Evolutionary conservation across 2,797 vertebrate genomes (phyloP).

Genomic region (Pteronotus mesoamericanus): DNA sequence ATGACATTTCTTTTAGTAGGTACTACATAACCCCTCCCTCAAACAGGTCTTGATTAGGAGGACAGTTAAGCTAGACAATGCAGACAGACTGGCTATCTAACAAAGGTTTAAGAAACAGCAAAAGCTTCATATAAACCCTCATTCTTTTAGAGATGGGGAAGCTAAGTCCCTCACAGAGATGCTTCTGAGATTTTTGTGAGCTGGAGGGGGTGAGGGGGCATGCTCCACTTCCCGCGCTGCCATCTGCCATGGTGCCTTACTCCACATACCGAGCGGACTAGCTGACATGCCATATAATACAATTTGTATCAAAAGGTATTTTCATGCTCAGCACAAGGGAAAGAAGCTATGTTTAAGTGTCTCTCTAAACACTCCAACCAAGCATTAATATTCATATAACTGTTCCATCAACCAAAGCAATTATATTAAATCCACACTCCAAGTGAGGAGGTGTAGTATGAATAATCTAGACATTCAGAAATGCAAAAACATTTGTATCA

Average conservation of each 20-base stretch:
- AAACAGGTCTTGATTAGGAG: not conserved
- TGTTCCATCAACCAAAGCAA: not conserved
- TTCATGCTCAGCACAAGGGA: not conserved
- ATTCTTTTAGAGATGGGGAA: not conserved
- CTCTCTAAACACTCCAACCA: not conserved
- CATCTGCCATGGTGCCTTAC: not conserved
- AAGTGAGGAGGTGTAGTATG: not conserved
- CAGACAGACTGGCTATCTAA: not conserved
- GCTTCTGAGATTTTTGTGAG: not conserved
- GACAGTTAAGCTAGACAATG: not conserved
- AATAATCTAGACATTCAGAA: not conserved
- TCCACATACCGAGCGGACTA: not conserved
- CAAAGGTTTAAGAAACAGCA: not conserved
- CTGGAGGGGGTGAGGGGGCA: not conserved
- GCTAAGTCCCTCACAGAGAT: not conserved
- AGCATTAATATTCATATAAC: not conserved
- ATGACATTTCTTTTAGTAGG: not conserved
- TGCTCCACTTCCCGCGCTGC: not conserved
- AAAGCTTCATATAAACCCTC: not conserved
- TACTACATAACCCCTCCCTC: not conserved
- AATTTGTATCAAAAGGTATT: not conserved
- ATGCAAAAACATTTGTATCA: not conserved
- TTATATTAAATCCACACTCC: not conserved
- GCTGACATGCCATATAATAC: not conserved
- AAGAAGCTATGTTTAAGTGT: constrained; percentile 3